Percentiles rank a stretch among this genome's conserved stretches.
phyloP scores from a whole-genome alignment of 92 coral and sea anemone genomes.

The Palythoa heliodiscus region DNA sequence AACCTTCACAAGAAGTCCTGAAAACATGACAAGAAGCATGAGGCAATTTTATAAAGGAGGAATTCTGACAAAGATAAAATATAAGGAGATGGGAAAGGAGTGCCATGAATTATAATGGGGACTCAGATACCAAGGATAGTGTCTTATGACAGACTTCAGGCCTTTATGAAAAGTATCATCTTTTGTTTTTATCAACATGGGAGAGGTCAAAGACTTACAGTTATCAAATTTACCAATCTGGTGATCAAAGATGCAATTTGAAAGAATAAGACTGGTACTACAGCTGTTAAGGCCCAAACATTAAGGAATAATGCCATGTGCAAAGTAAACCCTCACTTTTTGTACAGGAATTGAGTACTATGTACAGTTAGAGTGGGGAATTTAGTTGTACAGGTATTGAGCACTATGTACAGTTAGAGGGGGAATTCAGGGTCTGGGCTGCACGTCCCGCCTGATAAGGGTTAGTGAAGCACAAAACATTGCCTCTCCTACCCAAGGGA shows the following conservation, averaged over 20 bases:
- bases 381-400: too few species aligned
- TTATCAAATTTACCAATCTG: neutral
- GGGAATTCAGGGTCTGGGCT: too few species aligned
- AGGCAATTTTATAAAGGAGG: conserved; percentile 32
- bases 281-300: too few species aligned
- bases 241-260: neutral
- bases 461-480: too few species aligned
- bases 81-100: conserved; percentile 32
- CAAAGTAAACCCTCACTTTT: too few species aligned
- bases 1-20: conserved; percentile 7
- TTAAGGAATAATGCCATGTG: too few species aligned
- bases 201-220: conserved; percentile 40
- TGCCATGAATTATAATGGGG: conserved; percentile 9
- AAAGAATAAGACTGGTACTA: neutral
- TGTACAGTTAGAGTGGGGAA: too few species aligned
- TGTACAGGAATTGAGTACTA: too few species aligned
- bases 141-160: conserved; percentile 33
- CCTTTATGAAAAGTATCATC: conserved; percentile 31
- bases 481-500: too few species aligned
- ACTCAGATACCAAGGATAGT: conserved; percentile 35
- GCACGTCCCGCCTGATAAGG: too few species aligned
- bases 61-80: conserved; percentile 37
- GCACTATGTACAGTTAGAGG: too few species aligned
- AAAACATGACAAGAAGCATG: conserved; percentile 23
- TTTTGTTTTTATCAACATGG: too few species aligned